A percentile compares a stretch with the other conserved stretches of the same genome.
phyloP scores from a whole-genome alignment of 1,140 invertebrate species.

The Melanaphis sacchari region DNA sequence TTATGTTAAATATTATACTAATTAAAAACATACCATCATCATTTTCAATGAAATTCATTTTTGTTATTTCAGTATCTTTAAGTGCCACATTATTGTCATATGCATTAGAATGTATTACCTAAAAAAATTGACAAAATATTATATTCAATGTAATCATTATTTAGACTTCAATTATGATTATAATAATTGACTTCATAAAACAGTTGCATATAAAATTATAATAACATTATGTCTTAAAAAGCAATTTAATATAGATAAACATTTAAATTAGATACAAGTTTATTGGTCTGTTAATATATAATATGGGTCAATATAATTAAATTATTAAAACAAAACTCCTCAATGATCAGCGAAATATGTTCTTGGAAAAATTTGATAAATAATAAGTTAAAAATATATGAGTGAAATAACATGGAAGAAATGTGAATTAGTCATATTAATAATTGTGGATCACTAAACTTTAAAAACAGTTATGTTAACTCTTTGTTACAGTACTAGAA shows the following conservation, averaged over 20 bases:
- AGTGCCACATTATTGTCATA: not conserved
- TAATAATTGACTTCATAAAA: not conserved
- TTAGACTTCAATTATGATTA: not conserved
- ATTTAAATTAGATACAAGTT: not conserved
- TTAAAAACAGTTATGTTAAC: not conserved
- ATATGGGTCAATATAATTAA: not conserved
- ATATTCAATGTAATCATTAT: not conserved
- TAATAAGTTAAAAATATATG: not conserved
- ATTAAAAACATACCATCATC: constrained; percentile 46
- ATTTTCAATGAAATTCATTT: constrained; percentile 14
- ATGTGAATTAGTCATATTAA: not conserved
- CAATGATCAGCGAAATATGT: no score
- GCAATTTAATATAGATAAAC: not conserved
- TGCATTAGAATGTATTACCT: constrained; percentile 19
- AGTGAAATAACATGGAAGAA: not conserved
- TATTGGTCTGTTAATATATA: not conserved
- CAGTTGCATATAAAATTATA: not conserved
- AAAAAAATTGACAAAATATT: not conserved
- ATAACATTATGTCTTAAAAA: not conserved
- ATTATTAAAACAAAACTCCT: not conserved
- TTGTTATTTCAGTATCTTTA: constrained; percentile 14
- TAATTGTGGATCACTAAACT: not conserved
- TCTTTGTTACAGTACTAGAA: not conserved
- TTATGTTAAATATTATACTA: not conserved
- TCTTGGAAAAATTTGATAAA: no score